A percentile compares a stretch with the other conserved stretches of the same genome.
These are phyloP conservation scores for Argynnis bischoffii DNA, from an alignment of 2,888 invertebrate genomes.

Conservation along the genomic window DNA sequence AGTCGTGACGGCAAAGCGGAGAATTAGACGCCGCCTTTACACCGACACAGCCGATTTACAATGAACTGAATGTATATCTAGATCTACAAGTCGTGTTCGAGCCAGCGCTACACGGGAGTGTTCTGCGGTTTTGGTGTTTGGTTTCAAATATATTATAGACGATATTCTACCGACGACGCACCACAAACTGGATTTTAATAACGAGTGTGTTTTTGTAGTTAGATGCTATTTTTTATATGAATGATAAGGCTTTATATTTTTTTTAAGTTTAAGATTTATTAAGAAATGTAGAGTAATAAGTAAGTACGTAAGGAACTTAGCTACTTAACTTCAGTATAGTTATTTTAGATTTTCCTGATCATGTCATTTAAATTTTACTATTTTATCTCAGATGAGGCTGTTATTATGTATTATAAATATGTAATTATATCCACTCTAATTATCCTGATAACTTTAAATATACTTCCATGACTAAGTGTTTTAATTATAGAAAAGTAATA, in stretches of 20 bases:
- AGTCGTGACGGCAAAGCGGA: constrained; percentile 62
- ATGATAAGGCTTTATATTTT: background rate
- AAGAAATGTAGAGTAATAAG: too few relatives aligned
- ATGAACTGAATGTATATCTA: constrained; percentile 29
- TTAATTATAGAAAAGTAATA: background rate
- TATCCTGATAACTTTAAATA: too few relatives aligned
- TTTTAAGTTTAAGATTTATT: background rate
- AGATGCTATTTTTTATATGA: too few relatives aligned
- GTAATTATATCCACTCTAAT: too few relatives aligned
- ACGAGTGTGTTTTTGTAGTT: background rate
- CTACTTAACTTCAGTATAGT: too few relatives aligned
- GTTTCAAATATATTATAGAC: constrained; percentile 12
- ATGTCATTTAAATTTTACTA: too few relatives aligned
- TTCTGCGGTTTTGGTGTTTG: constrained; percentile 19
- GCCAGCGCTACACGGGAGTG: constrained; percentile 12
- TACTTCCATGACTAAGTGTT: too few relatives aligned
- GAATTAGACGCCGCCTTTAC: constrained; percentile 56
- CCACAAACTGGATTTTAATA: constrained; percentile 9
- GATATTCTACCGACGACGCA: background rate
- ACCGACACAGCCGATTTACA: constrained; percentile 33
- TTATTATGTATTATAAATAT: too few relatives aligned
- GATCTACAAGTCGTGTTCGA: constrained; percentile 24
- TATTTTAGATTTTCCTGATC: too few relatives aligned
- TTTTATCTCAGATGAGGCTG: too few relatives aligned
- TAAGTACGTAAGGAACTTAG: too few relatives aligned